Percentiles rank a stretch among this genome's conserved stretches.
Evolutionary conservation across 2,113 vertebrate genomes (phyloP).

Genomic region (Morone saxatilis): DNA sequence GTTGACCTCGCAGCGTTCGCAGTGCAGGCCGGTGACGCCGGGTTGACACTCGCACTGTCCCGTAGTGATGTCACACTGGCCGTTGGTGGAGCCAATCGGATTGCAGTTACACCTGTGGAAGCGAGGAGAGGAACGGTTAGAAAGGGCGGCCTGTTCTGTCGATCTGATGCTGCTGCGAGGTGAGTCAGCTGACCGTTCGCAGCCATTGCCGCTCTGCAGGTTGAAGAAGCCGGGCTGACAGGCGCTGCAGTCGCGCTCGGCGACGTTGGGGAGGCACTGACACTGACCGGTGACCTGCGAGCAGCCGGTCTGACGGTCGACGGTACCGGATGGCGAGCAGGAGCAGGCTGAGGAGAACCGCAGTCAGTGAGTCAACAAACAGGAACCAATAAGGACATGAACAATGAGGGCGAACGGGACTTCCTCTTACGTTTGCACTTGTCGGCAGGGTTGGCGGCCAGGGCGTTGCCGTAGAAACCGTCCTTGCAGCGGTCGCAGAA

Average conservation of each 20-base stretch:
- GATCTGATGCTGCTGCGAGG: not conserved
- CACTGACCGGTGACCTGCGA: slow-evolving; percentile 94
- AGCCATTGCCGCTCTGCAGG: slow-evolving; percentile 90
- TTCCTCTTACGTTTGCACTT: slow-evolving; percentile 90
- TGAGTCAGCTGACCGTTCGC: slow-evolving; percentile 86
- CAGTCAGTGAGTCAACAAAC: not conserved
- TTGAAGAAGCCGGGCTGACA: slow-evolving; percentile 95
- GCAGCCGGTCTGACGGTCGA: slow-evolving; percentile 85
- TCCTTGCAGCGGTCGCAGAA: slow-evolving; percentile 92
- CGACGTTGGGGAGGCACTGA: slow-evolving; percentile 89
- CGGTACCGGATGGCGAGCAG: slow-evolving; percentile 89
- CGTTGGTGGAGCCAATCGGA: slow-evolving; percentile 91
- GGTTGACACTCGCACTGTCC: slow-evolving; percentile 98
- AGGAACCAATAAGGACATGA: not conserved
- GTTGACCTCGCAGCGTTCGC: slow-evolving; percentile 92
- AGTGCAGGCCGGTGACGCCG: slow-evolving; percentile 89
- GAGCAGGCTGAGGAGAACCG: slow-evolving; percentile 85
- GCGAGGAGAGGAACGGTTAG: not conserved
- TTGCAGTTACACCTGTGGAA: slow-evolving; percentile 91
- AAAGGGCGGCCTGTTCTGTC: too few relatives aligned
- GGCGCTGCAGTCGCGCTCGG: slow-evolving; percentile 89
- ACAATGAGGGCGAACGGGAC: not conserved
- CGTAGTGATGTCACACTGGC: slow-evolving; percentile 91
- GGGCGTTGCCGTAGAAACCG: slow-evolving; percentile 90
- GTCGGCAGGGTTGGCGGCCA: slow-evolving; percentile 84